Evolutionary conservation across 1,140 invertebrate species (phyloP).

Genomic region (Babylonia areolata): DNA sequence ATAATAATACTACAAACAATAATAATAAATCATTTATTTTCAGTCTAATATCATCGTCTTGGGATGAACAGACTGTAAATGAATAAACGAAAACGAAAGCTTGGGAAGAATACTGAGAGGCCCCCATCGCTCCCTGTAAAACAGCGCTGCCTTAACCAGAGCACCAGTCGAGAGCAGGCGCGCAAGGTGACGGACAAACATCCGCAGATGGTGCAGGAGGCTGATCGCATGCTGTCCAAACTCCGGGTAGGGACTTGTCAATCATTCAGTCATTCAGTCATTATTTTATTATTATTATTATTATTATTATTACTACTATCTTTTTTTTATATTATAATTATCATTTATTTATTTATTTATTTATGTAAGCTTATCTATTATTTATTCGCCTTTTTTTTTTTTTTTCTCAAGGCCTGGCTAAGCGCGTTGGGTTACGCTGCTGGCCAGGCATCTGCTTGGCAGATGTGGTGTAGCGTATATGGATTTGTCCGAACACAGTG

Average conservation of each 20-base stretch:
- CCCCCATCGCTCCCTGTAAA: too few species aligned
- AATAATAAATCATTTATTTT: too few species aligned
- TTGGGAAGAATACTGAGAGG: too few species aligned
- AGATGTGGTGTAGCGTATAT: too few species aligned
- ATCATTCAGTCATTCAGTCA: neutral
- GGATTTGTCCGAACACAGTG: too few species aligned
- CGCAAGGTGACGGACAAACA: slow-evolving; percentile 74
- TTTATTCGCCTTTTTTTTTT: neutral
- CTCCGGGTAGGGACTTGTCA: slow-evolving; percentile 62
- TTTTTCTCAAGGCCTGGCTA: too few species aligned
- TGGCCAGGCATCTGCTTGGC: too few species aligned
- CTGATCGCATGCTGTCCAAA: slow-evolving; percentile 73
- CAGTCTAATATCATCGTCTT: too few species aligned
- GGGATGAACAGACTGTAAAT: too few species aligned
- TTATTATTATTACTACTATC: neutral
- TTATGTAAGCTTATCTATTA: neutral
- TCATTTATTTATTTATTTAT: neutral
- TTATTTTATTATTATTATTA: neutral
- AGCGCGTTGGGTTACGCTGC: too few species aligned
- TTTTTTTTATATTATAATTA: neutral
- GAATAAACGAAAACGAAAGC: too few species aligned
- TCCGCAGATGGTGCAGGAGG: slow-evolving; percentile 73
- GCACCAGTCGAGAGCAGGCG: slow-evolving; percentile 70
- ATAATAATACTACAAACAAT: too few species aligned
- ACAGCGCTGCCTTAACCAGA: slow-evolving; percentile 57